Evolutionary conservation across 2,888 invertebrate species (phyloP).

Genomic region (Harpalus rufipes): DNA sequence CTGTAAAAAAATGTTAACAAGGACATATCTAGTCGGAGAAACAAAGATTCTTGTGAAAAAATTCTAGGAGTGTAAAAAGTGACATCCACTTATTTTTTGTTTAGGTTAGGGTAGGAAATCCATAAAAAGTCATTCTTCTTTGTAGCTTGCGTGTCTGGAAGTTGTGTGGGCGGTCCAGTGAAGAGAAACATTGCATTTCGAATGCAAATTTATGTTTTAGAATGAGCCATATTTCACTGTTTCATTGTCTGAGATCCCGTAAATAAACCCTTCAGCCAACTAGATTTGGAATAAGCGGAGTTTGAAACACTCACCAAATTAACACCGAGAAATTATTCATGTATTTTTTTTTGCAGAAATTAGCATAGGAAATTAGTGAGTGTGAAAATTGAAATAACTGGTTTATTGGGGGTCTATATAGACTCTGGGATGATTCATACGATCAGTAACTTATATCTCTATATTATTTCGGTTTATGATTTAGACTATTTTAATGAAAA

Average conservation of each 20-base stretch:
- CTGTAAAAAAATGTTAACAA: constrained; percentile 5
- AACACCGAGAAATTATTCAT: constrained; percentile 38
- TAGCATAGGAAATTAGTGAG: constrained; percentile 25
- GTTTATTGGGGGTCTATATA: no score
- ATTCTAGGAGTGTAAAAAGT: constrained; percentile 9
- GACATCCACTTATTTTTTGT: constrained; percentile 31
- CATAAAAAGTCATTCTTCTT: constrained; percentile 23
- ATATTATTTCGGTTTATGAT: no score
- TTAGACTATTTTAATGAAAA: no score
- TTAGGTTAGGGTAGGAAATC: constrained; percentile 7
- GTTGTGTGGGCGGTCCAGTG: constrained; percentile 43
- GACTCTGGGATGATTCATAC: no score
- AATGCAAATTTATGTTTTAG: constrained; percentile 61
- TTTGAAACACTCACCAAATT: constrained; percentile 9
- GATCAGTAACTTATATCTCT: no score
- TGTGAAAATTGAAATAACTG: neutral
- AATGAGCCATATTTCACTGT: constrained; percentile 63
- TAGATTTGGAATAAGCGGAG: constrained; percentile 9
- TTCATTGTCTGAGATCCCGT: constrained; percentile 57
- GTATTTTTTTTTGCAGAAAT: constrained; percentile 13
- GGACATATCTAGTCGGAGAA: neutral
- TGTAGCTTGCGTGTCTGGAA: constrained; percentile 22
- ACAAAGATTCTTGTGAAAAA: neutral
- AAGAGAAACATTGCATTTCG: constrained; percentile 52
- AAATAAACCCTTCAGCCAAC: constrained; percentile 43